Base-by-base conservation (phyloP, 2,113 vertebrate species). In the Rhinogobius similis region DNA sequence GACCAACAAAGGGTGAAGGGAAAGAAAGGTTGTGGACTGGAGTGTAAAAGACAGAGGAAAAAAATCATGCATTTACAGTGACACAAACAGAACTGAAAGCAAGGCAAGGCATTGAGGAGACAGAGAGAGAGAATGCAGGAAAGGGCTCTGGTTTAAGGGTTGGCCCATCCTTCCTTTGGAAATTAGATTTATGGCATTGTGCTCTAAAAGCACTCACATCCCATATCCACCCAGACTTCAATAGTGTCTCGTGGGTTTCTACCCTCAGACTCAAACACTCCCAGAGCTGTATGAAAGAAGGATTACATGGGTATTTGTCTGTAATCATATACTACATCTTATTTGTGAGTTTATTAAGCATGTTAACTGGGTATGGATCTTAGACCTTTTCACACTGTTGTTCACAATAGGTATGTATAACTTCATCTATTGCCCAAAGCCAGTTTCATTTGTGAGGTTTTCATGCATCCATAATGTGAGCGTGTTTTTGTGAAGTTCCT, bases 131-230 rank as follows among this genome's bases (percentile, higher is more conserved):
- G 55, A 70, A 32, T 41, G 74, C 65, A 75, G 66, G 68, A 82
- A 70, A 83, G 76, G 48, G 59, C 61, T 84, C 71, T 77, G 76
- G 72, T 86, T 85, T 88, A 84, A 76, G 78, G 75, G 68, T 78
- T 65, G 81, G 82, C 82, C 44, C 8, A 55, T 77, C 46, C 68
- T 80, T 81, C 68, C 73, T 83, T 81, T 86, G 74, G 78, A 82
- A 87, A 82, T 85, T 76, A 79, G 77, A 82, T 86, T 72, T 77
- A 81, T 78, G 67, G 76, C 68, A 55, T 32, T 64, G 67, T 69
- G 70, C 69, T 79, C 72, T 53, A 29, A 77, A 73, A 72, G 72
- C 59, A 55, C 65, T 75, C 63, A 58, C 3, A 68, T 87, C 73
- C 58, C 61, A 73, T 78, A 70, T 83, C 76, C 77, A 73, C 82